These are phyloP conservation scores for Nezara viridula DNA, from an alignment of 2,888 invertebrate species.

Conservation along the genomic window DNA sequence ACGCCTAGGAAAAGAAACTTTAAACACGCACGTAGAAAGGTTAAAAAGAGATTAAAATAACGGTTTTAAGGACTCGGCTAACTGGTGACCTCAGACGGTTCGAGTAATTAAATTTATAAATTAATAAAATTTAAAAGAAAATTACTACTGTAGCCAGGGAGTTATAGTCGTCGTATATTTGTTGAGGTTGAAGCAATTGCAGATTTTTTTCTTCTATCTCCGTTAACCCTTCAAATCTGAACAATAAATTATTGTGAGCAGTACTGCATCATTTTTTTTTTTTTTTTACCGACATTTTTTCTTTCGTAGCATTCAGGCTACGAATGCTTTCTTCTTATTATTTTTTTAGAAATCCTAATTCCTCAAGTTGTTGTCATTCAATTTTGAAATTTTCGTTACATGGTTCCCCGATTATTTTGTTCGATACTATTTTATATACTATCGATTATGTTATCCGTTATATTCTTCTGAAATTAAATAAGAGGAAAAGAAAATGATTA, in stretches of 20 bases:
- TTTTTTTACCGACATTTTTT: too few species aligned
- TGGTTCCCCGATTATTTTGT: too few species aligned
- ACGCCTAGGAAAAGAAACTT: conserved; percentile 39
- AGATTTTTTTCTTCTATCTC: neutral
- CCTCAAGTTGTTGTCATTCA: too few species aligned
- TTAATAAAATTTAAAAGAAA: neutral
- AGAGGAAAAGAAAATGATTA: too few species aligned
- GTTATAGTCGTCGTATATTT: neutral
- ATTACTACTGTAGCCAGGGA: neutral
- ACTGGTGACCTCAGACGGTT: neutral
- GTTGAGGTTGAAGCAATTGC: neutral
- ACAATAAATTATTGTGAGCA: neutral
- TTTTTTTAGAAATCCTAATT: too few species aligned
- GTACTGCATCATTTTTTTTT: neutral
- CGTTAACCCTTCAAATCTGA: neutral
- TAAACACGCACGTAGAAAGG: conserved; percentile 36
- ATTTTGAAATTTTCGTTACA: too few species aligned
- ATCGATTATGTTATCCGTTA: too few species aligned
- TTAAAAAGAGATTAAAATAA: conserved; percentile 32
- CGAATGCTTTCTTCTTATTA: too few species aligned
- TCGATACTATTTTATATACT: too few species aligned
- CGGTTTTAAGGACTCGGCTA: neutral
- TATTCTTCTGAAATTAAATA: too few species aligned
- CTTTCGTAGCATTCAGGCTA: too few species aligned
- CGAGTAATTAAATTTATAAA: neutral